Evolutionary conservation across 1,140 invertebrate species (phyloP).

Genomic region (Macrostomum lignano): DNA sequence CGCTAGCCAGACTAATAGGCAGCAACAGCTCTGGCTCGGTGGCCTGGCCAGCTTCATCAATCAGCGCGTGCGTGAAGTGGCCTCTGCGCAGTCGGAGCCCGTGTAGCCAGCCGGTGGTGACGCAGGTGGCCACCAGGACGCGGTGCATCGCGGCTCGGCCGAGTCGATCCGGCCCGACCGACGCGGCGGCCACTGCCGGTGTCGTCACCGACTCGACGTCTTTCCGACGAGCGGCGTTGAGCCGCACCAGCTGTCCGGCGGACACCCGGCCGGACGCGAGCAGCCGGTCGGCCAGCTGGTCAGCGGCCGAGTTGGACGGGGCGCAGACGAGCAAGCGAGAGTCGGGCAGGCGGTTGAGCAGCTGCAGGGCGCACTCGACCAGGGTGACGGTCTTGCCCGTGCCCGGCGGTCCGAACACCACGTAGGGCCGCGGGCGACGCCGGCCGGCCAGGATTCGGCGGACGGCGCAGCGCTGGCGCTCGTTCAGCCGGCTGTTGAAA

Average conservation of each 20-base stretch:
- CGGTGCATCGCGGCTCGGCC: constrained; percentile 36
- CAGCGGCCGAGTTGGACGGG: constrained; percentile 91
- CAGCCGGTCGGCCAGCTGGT: constrained; percentile 93
- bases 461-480: constrained; percentile 36
- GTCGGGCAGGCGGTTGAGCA: constrained; percentile 61
- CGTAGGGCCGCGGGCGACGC: constrained; percentile 45
- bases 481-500: constrained; percentile 46
- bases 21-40: constrained; percentile 60
- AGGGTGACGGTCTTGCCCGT: constrained; percentile 98
- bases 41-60: constrained; percentile 66
- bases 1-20: too few species aligned
- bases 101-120: constrained; percentile 39
- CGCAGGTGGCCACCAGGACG: constrained; percentile 52
- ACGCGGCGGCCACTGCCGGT: too few species aligned
- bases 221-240: too few species aligned
- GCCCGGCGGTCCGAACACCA: constrained; percentile 70
- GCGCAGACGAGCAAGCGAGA: constrained; percentile 88
- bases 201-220: too few species aligned
- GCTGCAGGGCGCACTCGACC: constrained; percentile 88
- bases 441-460: constrained; percentile 38
- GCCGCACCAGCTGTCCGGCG: too few species aligned
- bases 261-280: too few species aligned
- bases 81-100: constrained; percentile 37
- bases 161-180: too few species aligned
- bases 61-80: constrained; percentile 55